Conservation (phyloP, 2,797 vertebrate genomes). For the Betta splendens region DNA sequence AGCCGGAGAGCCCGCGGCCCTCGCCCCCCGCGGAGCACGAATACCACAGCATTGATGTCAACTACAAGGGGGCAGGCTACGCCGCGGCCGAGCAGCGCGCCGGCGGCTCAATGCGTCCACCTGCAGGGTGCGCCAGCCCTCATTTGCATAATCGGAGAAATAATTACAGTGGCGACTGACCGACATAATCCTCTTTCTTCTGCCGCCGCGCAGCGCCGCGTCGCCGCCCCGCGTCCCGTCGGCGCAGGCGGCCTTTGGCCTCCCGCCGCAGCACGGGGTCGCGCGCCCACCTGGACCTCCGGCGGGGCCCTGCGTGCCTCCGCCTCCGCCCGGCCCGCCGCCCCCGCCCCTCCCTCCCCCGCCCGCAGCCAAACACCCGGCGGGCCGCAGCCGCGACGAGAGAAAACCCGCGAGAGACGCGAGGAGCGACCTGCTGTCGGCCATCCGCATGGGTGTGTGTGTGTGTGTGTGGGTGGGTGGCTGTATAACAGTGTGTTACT, state of each 20-base stretch:
- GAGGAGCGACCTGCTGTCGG: slow-evolving; percentile 88
- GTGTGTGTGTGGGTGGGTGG: too few relatives aligned
- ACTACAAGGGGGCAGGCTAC: slow-evolving; percentile 83
- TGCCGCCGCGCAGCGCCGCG: slow-evolving; percentile 70
- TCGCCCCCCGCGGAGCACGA: slow-evolving; percentile 86
- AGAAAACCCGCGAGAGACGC: slow-evolving; percentile 82
- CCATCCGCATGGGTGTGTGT: slow-evolving; percentile 87
- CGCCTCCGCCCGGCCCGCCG: slow-evolving; percentile 77
- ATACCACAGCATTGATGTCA: slow-evolving; percentile 86
- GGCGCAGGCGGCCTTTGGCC: slow-evolving; percentile 85
- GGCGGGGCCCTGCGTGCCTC: slow-evolving; percentile 68
- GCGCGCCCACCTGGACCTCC: slow-evolving; percentile 70
- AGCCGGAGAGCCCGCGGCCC: slow-evolving; percentile 64
- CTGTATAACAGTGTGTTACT: too few relatives aligned
- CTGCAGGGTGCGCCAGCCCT: slow-evolving; percentile 84
- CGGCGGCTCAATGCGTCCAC: slow-evolving; percentile 74
- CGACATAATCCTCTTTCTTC: slow-evolving; percentile 40
- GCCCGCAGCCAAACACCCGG: slow-evolving; percentile 39
- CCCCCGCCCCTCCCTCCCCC: slow-evolving; percentile 66
- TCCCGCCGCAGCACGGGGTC: slow-evolving; percentile 70
- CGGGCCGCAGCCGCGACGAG: slow-evolving; percentile 66
- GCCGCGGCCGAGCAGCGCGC: slow-evolving; percentile 80
- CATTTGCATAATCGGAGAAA: slow-evolving; percentile 12
- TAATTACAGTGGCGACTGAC: slow-evolving; percentile 11
- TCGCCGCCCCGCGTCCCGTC: slow-evolving; percentile 83